Evolutionary conservation across 2,797 vertebrate species (phyloP).

Genomic region (Smutsia temminckii): DNA sequence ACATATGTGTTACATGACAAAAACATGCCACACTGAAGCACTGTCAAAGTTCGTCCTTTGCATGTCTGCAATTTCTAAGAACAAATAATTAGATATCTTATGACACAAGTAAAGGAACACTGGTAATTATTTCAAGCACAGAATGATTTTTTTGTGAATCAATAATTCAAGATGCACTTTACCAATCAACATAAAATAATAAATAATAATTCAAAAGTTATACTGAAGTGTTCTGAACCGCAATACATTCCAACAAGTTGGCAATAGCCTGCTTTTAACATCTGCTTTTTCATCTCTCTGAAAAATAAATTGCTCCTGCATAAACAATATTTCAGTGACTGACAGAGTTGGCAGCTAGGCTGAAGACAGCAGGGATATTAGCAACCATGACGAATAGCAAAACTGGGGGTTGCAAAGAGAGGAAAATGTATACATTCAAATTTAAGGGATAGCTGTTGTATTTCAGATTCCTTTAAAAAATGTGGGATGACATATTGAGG

Average conservation of each 20-base stretch:
- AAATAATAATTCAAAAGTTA: slow-evolving; percentile 60
- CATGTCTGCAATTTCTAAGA: slow-evolving; percentile 3
- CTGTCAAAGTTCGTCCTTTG: neutral
- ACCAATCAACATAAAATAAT: slow-evolving; percentile 62
- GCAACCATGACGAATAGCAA: slow-evolving; percentile 65
- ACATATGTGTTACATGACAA: neutral
- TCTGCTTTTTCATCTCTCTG: slow-evolving; percentile 63
- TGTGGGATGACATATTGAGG: slow-evolving; percentile 69
- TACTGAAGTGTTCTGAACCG: neutral
- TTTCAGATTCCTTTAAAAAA: slow-evolving; percentile 59
- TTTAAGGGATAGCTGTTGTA: slow-evolving; percentile 51
- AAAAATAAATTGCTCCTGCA: slow-evolving; percentile 61
- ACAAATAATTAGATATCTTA: neutral
- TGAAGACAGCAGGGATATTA: slow-evolving; percentile 63
- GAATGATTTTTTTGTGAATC: slow-evolving; percentile 41
- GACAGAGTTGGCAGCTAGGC: slow-evolving; percentile 65
- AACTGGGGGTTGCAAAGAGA: slow-evolving; percentile 59
- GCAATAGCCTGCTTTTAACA: slow-evolving; percentile 44
- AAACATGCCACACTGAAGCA: slow-evolving; percentile 26
- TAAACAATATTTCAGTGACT: slow-evolving; percentile 67
- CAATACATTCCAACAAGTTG: neutral
- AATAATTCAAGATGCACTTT: slow-evolving; percentile 56
- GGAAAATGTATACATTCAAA: slow-evolving; percentile 55
- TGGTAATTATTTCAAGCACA: slow-evolving; percentile 35
- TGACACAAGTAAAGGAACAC: neutral